phyloP scores from a whole-genome alignment of 2,797 vertebrate genomes.

The Periparus ater region DNA sequence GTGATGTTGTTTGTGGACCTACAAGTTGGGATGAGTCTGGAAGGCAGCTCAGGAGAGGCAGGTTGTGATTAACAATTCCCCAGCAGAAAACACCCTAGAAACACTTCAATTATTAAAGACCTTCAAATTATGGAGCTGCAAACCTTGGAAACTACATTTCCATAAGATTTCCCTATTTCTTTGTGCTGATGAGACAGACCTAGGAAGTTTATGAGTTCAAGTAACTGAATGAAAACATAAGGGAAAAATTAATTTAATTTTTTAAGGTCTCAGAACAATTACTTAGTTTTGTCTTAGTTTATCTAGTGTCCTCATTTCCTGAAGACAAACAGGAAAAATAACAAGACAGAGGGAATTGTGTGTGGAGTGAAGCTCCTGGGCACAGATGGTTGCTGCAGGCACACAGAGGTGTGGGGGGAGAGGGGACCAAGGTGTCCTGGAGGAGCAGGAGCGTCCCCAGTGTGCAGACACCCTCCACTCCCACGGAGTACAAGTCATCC shows the following conservation, averaged over 20 bases:
- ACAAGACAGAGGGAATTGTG: neutral
- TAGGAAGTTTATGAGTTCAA: slow-evolving; percentile 7
- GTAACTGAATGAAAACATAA: neutral
- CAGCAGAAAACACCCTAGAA: slow-evolving; percentile 41
- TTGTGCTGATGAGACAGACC: neutral
- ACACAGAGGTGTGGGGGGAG: neutral
- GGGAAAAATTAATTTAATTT: neutral
- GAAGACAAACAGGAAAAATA: neutral
- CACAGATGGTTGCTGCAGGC: neutral
- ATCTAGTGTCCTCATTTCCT: neutral
- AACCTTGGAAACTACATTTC: slow-evolving; percentile 38
- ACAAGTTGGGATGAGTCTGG: slow-evolving; percentile 3
- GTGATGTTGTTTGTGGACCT: slow-evolving; percentile 37
- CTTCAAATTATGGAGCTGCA: slow-evolving; percentile 40
- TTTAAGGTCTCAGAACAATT: neutral
- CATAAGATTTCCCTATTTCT: slow-evolving; percentile 26
- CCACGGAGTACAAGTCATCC: neutral
- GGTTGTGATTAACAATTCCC: slow-evolving; percentile 14
- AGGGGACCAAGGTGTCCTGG: neutral
- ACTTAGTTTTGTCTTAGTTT: neutral
- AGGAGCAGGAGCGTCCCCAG: neutral
- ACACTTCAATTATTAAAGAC: slow-evolving; percentile 26
- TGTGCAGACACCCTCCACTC: neutral
- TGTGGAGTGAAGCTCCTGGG: rapidly evolving
- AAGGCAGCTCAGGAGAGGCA: neutral